A percentile compares a stretch with the other conserved stretches of the same genome.
Conservation (phyloP, 1,140 invertebrate genomes). For the Saccostrea glomerata region DNA sequence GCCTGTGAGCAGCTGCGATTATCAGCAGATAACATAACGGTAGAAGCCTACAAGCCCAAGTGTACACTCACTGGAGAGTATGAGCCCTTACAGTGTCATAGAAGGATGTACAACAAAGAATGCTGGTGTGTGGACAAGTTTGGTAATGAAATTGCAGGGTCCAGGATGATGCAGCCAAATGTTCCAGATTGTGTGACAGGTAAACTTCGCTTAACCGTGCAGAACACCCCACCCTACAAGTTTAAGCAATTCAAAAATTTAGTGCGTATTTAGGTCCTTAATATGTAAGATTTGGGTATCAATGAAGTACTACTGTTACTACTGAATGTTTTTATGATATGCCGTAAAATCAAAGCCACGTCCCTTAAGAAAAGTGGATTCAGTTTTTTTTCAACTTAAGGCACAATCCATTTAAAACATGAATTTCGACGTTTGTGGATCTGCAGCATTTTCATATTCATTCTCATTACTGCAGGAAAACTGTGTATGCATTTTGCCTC, state of each 20-base stretch:
- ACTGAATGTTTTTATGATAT: too few species aligned
- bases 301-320: too few species aligned
- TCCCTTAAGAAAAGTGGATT: too few species aligned
- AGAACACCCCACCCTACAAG: too few species aligned
- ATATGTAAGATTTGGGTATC: too few species aligned
- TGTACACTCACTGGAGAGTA: constrained; percentile 67
- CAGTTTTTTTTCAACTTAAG: too few species aligned
- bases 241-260: too few species aligned
- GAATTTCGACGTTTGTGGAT: too few species aligned
- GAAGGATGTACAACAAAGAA: constrained; percentile 43
- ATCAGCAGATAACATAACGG: constrained; percentile 54
- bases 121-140: constrained; percentile 72
- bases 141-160: constrained; percentile 66
- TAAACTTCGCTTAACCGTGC: constrained; percentile 29
- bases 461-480: not conserved
- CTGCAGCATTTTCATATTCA: not conserved
- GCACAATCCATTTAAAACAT: too few species aligned
- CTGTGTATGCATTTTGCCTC: not conserved
- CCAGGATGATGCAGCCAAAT: constrained; percentile 56
- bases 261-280: too few species aligned
- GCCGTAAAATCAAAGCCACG: too few species aligned
- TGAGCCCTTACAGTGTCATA: constrained; percentile 67
- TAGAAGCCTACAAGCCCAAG: constrained; percentile 56
- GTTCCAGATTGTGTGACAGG: constrained; percentile 70
- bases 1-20: constrained; percentile 62